Evolutionary conservation across 2,888 invertebrate species (phyloP).

Genomic region (Drosophila leonis): DNA sequence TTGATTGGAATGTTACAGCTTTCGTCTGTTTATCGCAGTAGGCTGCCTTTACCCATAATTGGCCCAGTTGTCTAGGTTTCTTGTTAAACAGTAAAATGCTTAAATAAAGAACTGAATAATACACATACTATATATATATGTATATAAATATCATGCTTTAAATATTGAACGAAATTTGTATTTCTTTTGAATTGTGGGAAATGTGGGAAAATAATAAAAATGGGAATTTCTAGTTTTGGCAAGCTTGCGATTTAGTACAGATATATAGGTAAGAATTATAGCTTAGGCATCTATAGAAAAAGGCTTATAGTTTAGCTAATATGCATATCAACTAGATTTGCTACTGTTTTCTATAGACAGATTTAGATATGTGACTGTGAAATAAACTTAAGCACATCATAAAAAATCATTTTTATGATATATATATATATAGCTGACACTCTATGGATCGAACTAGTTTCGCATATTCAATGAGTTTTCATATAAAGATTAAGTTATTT

Average conservation of each 20-base stretch:
- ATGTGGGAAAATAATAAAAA: neutral
- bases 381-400: conserved; percentile 3
- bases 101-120: neutral
- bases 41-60: neutral
- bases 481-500: conserved; percentile 49
- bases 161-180: too few species aligned
- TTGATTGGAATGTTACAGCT: neutral
- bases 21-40: neutral
- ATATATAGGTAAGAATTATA: neutral
- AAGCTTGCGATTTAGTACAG: neutral
- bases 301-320: neutral
- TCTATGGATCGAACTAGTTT: conserved; percentile 5
- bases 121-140: neutral
- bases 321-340: neutral
- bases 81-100: neutral
- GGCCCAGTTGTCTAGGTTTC: neutral
- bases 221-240: neutral
- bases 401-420: neutral
- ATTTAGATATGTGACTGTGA: neutral
- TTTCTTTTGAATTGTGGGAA: neutral
- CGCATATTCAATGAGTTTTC: conserved; percentile 28
- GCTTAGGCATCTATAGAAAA: neutral
- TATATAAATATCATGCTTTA: neutral
- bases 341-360: conserved; percentile 2
- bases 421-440: neutral